Evolutionary conservation across 2,797 vertebrate species (phyloP).

Genomic region (Sibirionetta formosa): DNA sequence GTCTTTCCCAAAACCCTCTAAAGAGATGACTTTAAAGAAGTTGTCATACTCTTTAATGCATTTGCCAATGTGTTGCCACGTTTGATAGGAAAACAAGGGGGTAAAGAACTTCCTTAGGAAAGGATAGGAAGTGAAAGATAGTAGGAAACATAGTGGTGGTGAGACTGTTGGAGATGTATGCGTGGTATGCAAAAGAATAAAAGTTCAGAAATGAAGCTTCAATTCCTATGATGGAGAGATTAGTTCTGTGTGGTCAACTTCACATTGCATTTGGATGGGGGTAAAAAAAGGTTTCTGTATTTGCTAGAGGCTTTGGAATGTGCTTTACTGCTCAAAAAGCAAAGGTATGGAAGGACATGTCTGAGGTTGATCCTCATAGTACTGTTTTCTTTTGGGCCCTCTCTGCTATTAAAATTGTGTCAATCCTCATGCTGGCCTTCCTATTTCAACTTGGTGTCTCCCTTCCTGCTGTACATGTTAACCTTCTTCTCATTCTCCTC

Average conservation of each 20-base stretch:
- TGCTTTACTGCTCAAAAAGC: background rate
- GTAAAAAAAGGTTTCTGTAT: background rate
- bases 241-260: background rate
- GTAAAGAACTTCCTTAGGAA: conserved; percentile 34
- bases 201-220: background rate
- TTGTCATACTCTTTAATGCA: conserved; percentile 5
- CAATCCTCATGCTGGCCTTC: background rate
- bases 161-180: background rate
- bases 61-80: background rate
- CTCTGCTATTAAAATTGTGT: background rate
- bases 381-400: background rate
- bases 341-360: background rate
- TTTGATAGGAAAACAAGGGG: conserved; percentile 11
- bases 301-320: background rate
- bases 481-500: background rate
- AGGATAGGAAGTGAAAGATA: background rate
- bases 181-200: background rate
- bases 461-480: accelerated
- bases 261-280: background rate
- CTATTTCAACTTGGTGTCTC: background rate
- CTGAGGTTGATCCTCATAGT: background rate
- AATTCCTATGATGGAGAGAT: background rate
- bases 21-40: background rate
- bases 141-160: background rate
- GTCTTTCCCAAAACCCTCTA: background rate